A percentile compares a stretch with the other conserved stretches of the same genome.
Conservation (phyloP, 2,113 vertebrate genomes). For the Conger conger region DNA sequence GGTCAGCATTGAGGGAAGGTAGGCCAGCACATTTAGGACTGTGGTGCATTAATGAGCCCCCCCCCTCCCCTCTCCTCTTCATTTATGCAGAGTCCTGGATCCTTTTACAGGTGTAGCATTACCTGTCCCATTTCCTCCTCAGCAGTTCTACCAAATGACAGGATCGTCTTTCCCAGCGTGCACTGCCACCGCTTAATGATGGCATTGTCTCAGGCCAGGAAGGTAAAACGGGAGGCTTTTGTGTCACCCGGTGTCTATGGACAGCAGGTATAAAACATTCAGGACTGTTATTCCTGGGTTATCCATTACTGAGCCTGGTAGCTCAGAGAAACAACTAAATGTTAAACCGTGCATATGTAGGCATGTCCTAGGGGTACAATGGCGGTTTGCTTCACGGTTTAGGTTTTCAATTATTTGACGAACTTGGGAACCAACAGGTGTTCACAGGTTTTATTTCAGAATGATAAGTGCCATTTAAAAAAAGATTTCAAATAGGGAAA, state of each 20-base stretch:
- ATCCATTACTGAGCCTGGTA: neutral
- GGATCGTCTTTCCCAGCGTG: neutral
- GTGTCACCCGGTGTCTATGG: conserved; percentile 7
- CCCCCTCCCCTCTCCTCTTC: neutral
- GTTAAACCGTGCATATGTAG: no score
- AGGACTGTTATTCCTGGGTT: neutral
- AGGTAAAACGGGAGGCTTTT: neutral
- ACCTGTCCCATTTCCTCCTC: conserved; percentile 18
- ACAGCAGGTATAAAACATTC: neutral
- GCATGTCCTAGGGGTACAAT: no score
- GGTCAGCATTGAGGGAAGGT: neutral
- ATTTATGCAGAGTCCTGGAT: conserved; percentile 14
- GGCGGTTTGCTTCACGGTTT: no score
- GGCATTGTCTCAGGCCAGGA: conserved; percentile 3
- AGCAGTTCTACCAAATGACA: neutral
- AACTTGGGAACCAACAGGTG: no score
- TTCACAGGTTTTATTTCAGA: no score
- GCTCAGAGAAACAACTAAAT: neutral
- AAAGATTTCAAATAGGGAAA: no score
- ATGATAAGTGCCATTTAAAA: no score
- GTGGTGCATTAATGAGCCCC: neutral
- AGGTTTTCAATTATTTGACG: no score
- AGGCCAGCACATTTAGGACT: neutral
- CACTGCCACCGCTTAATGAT: neutral
- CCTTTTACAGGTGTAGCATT: conserved; percentile 28